Conservation (phyloP, 1,140 invertebrate species). For the Aleiodes sp. region DNA sequence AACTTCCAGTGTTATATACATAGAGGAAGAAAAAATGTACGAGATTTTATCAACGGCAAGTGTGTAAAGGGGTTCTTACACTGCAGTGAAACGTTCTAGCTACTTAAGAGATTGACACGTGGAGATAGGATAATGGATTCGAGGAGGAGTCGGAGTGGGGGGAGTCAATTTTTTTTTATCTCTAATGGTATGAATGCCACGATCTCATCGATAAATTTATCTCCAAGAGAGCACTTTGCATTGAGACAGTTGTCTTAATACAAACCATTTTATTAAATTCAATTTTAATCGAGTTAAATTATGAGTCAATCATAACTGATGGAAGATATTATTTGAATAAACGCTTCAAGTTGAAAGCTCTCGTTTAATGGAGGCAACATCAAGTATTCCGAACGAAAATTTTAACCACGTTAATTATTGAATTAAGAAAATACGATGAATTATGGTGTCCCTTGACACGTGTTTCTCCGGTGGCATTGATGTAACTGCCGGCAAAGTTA, state of each 20-base stretch:
- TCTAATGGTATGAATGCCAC: slow-evolving; percentile 43
- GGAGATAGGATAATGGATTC: slow-evolving; percentile 59
- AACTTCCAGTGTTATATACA: background rate
- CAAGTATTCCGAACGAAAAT: no score
- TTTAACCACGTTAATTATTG: no score
- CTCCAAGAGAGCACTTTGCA: slow-evolving; percentile 16
- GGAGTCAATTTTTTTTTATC: slow-evolving; percentile 1
- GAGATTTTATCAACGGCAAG: slow-evolving; percentile 36
- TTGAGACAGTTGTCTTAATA: slow-evolving; percentile 16
- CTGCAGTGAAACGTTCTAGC: slow-evolving; percentile 44
- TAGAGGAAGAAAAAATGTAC: slow-evolving; percentile 24
- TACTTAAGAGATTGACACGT: slow-evolving; percentile 59
- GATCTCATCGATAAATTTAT: slow-evolving; percentile 41
- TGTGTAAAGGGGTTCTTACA: slow-evolving; percentile 47
- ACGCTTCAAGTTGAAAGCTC: background rate
- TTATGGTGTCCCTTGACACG: no score
- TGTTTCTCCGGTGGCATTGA: no score
- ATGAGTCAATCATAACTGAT: slow-evolving; percentile 4
- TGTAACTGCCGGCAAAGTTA: no score
- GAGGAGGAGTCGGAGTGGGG: no score
- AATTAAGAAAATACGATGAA: no score
- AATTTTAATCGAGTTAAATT: slow-evolving; percentile 51
- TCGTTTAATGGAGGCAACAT: no score
- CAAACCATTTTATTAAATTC: slow-evolving; percentile 42
- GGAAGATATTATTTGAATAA: background rate